These are phyloP conservation scores for Drosophila albomicans DNA, from an alignment of 1,140 invertebrate genomes.

Conservation along the genomic window DNA sequence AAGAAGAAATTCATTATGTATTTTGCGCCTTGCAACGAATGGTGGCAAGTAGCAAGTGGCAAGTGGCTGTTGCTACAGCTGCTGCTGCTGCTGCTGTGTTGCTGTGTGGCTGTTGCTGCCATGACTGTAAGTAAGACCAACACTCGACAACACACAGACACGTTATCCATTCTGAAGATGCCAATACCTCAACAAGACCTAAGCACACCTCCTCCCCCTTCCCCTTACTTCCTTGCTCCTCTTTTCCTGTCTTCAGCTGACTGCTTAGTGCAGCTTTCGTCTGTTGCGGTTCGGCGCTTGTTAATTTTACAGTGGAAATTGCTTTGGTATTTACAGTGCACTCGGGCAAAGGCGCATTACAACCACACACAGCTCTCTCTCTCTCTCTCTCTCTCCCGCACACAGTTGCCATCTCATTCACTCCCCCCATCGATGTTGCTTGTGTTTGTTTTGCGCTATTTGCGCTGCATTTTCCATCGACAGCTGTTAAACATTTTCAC, in stretches of 20 bases:
- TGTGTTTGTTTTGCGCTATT: conserved; percentile 53
- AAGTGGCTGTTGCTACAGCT: conserved; percentile 37
- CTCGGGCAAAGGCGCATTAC: conserved; percentile 73
- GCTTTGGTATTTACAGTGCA: conserved; percentile 82
- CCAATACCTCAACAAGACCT: conserved; percentile 40
- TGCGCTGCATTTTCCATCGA: conserved; percentile 64
- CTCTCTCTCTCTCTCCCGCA: background rate
- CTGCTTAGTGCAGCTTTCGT: conserved; percentile 54
- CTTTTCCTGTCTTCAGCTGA: background rate
- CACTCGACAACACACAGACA: conserved; percentile 14
- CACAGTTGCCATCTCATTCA: background rate
- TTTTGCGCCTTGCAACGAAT: conserved; percentile 43
- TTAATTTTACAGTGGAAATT: conserved; percentile 81
- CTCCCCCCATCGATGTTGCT: conserved; percentile 14
- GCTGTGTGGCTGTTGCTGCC: conserved; percentile 24
- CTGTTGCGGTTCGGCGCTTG: conserved; percentile 76
- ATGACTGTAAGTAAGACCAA: conserved; percentile 45
- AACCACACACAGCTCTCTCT: conserved; percentile 19
- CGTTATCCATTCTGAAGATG: conserved; percentile 41
- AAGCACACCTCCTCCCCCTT: background rate
- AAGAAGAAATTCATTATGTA: conserved; percentile 63
- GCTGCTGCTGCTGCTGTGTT: conserved; percentile 19
- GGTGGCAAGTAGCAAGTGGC: conserved; percentile 33
- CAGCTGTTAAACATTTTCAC: conserved; percentile 76
- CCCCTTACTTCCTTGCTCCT: conserved; percentile 1